A percentile compares a stretch with the other conserved stretches of the same genome.
Conservation (phyloP, 2,888 invertebrate genomes). For the Leucoptera coffeella region DNA sequence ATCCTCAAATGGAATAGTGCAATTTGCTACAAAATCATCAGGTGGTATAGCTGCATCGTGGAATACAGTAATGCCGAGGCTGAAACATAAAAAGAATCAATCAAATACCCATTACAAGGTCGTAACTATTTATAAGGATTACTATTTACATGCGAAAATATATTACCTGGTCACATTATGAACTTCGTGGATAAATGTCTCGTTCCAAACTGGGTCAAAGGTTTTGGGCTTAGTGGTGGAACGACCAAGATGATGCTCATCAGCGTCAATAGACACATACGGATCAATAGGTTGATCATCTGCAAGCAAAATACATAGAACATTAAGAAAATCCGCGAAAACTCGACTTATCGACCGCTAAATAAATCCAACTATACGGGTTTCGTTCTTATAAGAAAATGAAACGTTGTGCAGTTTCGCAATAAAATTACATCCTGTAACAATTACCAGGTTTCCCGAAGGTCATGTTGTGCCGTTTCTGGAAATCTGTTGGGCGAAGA, state of each 20-base stretch:
- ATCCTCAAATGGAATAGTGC: slow-evolving; percentile 93
- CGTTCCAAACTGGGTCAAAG: slow-evolving; percentile 94
- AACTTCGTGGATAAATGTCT: slow-evolving; percentile 86
- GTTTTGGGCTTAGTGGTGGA: slow-evolving; percentile 92
- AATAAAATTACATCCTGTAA: not conserved
- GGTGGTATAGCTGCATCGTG: slow-evolving; percentile 98
- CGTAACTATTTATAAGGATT: no score
- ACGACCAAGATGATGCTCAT: slow-evolving; percentile 89
- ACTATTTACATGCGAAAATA: no score
- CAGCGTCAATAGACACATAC: slow-evolving; percentile 93
- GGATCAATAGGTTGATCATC: slow-evolving; percentile 92
- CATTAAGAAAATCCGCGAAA: no score
- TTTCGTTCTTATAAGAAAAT: no score
- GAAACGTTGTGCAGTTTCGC: no score
- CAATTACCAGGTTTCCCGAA: slow-evolving; percentile 69
- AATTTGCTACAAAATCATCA: slow-evolving; percentile 98
- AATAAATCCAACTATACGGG: no score
- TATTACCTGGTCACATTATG: slow-evolving; percentile 77
- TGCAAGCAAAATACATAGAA: slow-evolving; percentile 27
- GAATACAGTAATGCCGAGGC: slow-evolving; percentile 94
- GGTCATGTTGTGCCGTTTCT: slow-evolving; percentile 78
- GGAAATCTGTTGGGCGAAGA: slow-evolving; percentile 93
- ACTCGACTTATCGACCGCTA: no score
- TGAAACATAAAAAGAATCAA: no score
- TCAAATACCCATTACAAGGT: no score